Base-by-base conservation (phyloP, 2,888 invertebrate species). In the Yponomeuta sedellus region DNA sequence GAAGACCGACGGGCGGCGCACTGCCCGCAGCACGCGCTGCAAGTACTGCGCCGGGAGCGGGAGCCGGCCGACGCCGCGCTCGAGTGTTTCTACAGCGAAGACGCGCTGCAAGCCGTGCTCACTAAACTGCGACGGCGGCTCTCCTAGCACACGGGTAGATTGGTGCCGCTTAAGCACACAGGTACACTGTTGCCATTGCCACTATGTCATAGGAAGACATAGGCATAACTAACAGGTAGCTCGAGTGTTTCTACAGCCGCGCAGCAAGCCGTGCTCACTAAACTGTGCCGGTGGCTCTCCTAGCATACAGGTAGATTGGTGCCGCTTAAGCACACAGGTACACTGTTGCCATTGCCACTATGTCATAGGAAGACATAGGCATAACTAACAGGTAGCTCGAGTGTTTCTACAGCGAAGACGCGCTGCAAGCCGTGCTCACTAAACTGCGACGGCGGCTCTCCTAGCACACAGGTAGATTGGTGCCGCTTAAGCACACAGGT, bases 21-120 rank as follows among this genome's bases (percentile, higher is more conserved):
- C 12, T 85, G 84, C 67, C 69, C 80, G 6, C 70, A 73, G 34
- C 83, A 85, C 66, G 81, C 80, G 0, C 63, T 78, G 0, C 71
- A 71, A 0, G 52, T 81, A 1, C 67, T 79, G 10, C 40, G 16
- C 11, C 16, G 61, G 20, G 66, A 40, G 16, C 22, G 28, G 2
- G 61, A 16, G 3, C 22, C 59, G 11, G 59, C 22, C 59, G 59
- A 59, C 22, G 28, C 61, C 34, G 16, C 28, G 61, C 61, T 61
- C 28, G 28, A n/a, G 6, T 61, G 61, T n/a, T 61, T 61, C 61
- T 28, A 28, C 61, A 34, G 25, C 28, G 25, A 28, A 16, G 61
- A 61, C 34, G n/a, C 34, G 16, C 61, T 61, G n/a, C 61, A 61
- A 1, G 28, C 12, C 59, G 25, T 59, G 12, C 20, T 59, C 2